These are phyloP conservation scores for Tursiops truncatus DNA, from an alignment of 2,113 vertebrate genomes.

Conservation along the genomic window DNA sequence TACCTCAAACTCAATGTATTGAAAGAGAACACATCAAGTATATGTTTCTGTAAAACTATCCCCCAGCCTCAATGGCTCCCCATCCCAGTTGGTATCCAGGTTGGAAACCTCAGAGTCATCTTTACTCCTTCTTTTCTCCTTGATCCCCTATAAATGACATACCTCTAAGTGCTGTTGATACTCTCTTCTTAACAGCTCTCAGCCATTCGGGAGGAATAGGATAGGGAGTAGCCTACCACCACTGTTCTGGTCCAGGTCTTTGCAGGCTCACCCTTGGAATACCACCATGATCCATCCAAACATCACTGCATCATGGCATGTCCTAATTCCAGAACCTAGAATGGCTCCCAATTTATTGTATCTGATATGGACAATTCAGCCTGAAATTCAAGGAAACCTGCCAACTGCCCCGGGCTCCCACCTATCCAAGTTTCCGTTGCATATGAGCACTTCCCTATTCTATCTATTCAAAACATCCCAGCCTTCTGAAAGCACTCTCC, in stretches of 20 bases:
- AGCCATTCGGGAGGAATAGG: background rate
- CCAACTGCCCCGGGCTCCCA: background rate
- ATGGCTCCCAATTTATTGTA: background rate
- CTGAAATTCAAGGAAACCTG: constrained; percentile 29
- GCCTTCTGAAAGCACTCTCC: constrained; percentile 1
- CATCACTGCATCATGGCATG: background rate
- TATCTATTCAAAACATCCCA: background rate
- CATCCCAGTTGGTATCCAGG: background rate
- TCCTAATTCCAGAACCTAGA: background rate
- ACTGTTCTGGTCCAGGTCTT: background rate
- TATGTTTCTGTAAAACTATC: constrained; percentile 15
- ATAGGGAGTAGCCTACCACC: background rate
- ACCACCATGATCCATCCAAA: background rate
- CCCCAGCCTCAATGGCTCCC: background rate
- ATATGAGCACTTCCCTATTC: background rate
- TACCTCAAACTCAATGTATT: background rate
- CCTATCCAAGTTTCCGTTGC: background rate
- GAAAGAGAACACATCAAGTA: constrained; percentile 40
- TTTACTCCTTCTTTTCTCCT: constrained; percentile 11
- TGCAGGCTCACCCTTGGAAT: background rate
- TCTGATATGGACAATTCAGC: background rate
- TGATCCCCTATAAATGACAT: background rate
- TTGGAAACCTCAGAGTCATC: constrained; percentile 10
- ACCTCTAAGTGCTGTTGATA: background rate
- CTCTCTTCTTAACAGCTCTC: background rate